Base-by-base conservation (phyloP, 2,888 invertebrate genomes). In the Synanthedon andrenaeformis region DNA sequence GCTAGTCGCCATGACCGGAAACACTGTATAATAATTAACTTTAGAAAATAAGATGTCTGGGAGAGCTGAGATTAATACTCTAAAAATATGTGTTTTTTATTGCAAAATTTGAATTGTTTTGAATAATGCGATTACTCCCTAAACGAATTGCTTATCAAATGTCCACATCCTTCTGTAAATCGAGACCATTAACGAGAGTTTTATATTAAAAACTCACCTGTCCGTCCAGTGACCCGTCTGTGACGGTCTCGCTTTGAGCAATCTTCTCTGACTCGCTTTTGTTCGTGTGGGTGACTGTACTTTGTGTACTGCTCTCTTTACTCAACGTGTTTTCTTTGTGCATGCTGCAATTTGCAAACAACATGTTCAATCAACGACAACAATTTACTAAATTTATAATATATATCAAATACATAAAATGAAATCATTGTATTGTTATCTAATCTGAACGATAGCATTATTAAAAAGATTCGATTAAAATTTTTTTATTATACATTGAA, bases 281-380 rank as follows among this genome's bases (percentile, higher is more conserved):
- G 61, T 69, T 83, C 55, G 81, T 77, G 71, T 80, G 82, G 59
- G 82, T 82, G 62, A 82, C 65, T 57, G 80, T 78, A 61, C 75
- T 82, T 45, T 79, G 79, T 61, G 76, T 72, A 67, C 70, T 82
- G 41, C 66, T 72, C 62, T 86, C 86, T 64, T 84, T 86, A 64
- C 70, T 81, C 28, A 72, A 48, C 52, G 76, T 70, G 58, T 72
- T 86, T 58, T 87, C 87, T 72, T 85, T 87, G 73, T 84, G 84
- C 69, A 76, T 65, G 61, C 86, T 86, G 73, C 23, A 79, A 79
- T 12, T 35, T 54, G 53, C 52, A 55, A 60, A 51, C 11, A 48
- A 42, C 11, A 41, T 12, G 4, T 8, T 35, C 35, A 10, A 35
- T 35, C 35, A 35, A 35, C 8, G 35, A 6, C 35, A 10, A 6